phyloP scores from a whole-genome alignment of 2,797 vertebrate genomes.

The Hyperoplus immaculatus region DNA sequence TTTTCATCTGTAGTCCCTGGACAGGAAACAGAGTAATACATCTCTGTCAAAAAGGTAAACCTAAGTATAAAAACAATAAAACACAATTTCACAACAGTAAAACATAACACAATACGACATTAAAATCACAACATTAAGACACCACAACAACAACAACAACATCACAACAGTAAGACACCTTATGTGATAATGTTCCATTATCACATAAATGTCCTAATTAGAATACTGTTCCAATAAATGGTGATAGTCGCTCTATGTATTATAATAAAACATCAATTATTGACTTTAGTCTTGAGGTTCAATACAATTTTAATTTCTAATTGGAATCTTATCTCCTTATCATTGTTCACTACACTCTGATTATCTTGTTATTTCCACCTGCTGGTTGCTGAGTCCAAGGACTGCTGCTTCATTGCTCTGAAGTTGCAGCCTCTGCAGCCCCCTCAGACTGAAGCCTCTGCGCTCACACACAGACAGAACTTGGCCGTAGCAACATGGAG shows the following conservation, averaged over 20 bases:
- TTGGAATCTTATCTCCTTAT: background rate
- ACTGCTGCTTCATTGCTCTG: conserved; percentile 45
- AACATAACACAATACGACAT: no score
- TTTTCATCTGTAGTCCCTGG: no score
- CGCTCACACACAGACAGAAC: conserved; percentile 76
- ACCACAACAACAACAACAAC: no score
- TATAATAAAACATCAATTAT: background rate
- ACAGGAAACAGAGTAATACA: no score
- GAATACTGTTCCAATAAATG: background rate
- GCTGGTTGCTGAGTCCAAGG: conserved; percentile 74
- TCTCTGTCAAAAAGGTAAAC: no score
- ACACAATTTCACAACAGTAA: no score
- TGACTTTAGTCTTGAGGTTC: background rate
- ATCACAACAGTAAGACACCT: no score
- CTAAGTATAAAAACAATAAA: no score
- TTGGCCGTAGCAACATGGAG: conserved; percentile 70
- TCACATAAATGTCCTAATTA: background rate
- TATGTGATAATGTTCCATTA: background rate
- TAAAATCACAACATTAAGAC: no score
- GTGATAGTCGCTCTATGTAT: background rate
- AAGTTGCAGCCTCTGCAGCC: conserved; percentile 74
- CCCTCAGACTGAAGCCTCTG: conserved; percentile 79
- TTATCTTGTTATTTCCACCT: conserved; percentile 70
- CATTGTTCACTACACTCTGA: background rate
- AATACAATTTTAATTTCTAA: background rate